phyloP scores from a whole-genome alignment of 2,113 vertebrate species.

The Epinephelus moara region DNA sequence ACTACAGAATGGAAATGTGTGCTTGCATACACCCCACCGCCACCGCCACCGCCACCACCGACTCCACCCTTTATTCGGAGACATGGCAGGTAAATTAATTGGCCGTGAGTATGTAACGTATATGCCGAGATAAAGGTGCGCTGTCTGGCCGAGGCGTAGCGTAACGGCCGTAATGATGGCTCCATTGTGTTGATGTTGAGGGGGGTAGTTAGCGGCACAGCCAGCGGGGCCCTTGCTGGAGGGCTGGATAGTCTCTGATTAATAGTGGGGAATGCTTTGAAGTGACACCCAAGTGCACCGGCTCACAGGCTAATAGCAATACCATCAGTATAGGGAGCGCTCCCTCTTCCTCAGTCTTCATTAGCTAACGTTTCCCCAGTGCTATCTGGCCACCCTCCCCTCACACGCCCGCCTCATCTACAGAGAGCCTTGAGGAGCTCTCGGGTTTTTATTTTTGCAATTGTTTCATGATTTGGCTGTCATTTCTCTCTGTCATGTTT shows the following conservation, averaged over 20 bases:
- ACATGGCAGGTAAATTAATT: slow-evolving; percentile 80
- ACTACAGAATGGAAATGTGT: slow-evolving; percentile 60
- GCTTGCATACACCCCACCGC: slow-evolving; percentile 33
- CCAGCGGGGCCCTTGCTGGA: slow-evolving; percentile 66
- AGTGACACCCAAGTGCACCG: slow-evolving; percentile 81
- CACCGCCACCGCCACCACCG: slow-evolving; percentile 20
- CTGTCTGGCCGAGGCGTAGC: slow-evolving; percentile 71
- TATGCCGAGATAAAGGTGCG: slow-evolving; percentile 74
- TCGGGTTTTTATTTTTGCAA: slow-evolving; percentile 41
- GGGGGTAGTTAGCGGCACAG: slow-evolving; percentile 71
- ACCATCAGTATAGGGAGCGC: slow-evolving; percentile 60
- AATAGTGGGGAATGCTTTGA: slow-evolving; percentile 83
- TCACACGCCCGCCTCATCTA: slow-evolving; percentile 45
- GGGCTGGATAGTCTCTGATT: slow-evolving; percentile 79
- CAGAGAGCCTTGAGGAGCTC: slow-evolving; percentile 33
- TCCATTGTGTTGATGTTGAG: slow-evolving; percentile 80
- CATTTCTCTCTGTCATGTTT: slow-evolving; percentile 59
- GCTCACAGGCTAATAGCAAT: slow-evolving; percentile 76
- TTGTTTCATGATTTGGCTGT: slow-evolving; percentile 54
- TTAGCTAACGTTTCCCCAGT: slow-evolving; percentile 61
- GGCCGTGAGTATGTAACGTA: slow-evolving; percentile 71
- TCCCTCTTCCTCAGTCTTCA: slow-evolving; percentile 72
- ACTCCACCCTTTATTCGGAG: slow-evolving; percentile 49
- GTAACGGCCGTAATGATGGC: slow-evolving; percentile 76
- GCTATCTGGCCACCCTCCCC: slow-evolving; percentile 37